A percentile compares a stretch with the other conserved stretches of the same genome.
These are phyloP conservation scores for Sepiola atlantica DNA, from an alignment of 2,888 invertebrate genomes.

Conservation along the genomic window DNA sequence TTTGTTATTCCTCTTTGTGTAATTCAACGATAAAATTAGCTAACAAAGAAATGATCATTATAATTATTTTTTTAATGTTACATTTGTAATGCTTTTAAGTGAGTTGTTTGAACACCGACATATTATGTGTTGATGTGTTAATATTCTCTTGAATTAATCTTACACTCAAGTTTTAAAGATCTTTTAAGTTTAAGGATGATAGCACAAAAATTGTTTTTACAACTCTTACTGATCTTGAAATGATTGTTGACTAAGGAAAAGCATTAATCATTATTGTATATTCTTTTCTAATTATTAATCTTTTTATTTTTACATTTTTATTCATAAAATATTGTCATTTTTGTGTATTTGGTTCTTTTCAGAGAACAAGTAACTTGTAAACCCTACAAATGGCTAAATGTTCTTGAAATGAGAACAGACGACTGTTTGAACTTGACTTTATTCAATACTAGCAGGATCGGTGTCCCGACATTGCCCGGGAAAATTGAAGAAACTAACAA, in stretches of 20 bases:
- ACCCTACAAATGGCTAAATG: too few species aligned
- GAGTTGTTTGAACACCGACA: background rate
- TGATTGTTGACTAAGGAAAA: background rate
- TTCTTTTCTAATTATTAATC: background rate
- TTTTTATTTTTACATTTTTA: background rate
- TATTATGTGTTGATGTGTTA: too few species aligned
- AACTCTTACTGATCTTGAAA: background rate
- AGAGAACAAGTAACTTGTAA: too few species aligned
- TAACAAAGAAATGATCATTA: background rate
- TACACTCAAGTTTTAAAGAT: background rate
- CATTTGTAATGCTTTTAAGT: too few species aligned
- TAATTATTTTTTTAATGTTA: background rate
- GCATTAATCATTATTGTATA: background rate
- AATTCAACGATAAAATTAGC: background rate
- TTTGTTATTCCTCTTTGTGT: too few species aligned
- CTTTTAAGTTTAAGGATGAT: background rate
- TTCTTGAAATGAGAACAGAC: too few species aligned
- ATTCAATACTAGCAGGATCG: too few species aligned
- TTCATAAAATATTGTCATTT: background rate
- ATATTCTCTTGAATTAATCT: background rate
- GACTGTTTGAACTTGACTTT: too few species aligned
- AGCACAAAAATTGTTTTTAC: background rate
- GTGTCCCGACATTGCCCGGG: too few species aligned
- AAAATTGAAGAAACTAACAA: too few species aligned
- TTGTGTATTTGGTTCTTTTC: background rate